A percentile compares a stretch with the other conserved stretches of the same genome.
These are phyloP conservation scores for Steinernema khuongi DNA, from an alignment of 1,140 invertebrate genomes.

Conservation along the genomic window DNA sequence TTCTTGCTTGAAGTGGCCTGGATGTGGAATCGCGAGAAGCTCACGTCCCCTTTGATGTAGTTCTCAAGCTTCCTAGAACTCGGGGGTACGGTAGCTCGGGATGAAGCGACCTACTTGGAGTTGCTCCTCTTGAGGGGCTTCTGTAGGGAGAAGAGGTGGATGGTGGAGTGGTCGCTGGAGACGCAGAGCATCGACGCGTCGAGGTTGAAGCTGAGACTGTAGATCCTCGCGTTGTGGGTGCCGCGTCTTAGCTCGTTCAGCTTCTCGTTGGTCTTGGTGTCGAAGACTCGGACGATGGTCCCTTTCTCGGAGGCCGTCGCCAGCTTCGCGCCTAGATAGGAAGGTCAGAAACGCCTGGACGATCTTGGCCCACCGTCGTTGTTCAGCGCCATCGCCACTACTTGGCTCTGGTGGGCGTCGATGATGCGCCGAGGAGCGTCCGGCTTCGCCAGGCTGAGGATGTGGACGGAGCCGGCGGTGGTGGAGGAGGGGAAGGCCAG, in stretches of 20 bases:
- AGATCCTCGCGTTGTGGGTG: neutral
- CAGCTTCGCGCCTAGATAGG: neutral
- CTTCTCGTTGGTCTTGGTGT: constrained; percentile 3
- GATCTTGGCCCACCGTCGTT: neutral
- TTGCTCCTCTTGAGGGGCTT: constrained; percentile 14
- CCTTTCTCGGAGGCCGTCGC: neutral
- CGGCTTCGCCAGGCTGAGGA: neutral
- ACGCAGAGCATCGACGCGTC: constrained; percentile 27
- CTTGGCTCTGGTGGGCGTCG: neutral
- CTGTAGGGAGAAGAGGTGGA: constrained; percentile 23
- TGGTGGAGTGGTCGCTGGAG: constrained; percentile 29
- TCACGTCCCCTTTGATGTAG: constrained; percentile 30
- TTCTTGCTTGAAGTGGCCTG: constrained; percentile 3
- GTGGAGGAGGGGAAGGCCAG: neutral
- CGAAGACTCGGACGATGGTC: neutral
- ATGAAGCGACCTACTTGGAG: neutral
- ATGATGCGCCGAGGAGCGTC: neutral
- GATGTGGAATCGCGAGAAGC: constrained; percentile 22
- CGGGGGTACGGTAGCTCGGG: neutral
- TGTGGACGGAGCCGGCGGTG: neutral
- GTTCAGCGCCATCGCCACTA: neutral
- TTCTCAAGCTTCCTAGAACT: constrained; percentile 27
- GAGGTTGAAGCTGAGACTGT: constrained; percentile 25
- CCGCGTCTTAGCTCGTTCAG: neutral
- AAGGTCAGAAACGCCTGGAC: neutral